A percentile compares a stretch with the other conserved stretches of the same genome.
These are phyloP conservation scores for Calliphora vicina DNA, from an alignment of 1,140 invertebrate species.

Conservation along the genomic window DNA sequence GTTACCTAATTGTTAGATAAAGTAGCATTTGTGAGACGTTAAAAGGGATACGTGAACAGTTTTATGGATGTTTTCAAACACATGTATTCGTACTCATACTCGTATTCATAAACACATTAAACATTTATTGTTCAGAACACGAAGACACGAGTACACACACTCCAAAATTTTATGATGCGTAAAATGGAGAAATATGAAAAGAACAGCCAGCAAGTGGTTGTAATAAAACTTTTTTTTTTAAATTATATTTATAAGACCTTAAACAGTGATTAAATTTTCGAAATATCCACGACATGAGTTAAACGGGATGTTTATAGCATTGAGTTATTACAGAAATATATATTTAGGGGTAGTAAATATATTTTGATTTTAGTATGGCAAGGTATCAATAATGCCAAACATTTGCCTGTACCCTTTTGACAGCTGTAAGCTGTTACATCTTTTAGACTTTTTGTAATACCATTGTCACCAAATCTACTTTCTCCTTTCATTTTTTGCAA, in stretches of 20 bases:
- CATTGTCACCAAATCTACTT: too few species aligned
- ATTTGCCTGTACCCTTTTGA: too few species aligned
- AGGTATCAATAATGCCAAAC: too few species aligned
- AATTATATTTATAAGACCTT: not conserved
- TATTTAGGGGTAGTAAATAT: too few species aligned
- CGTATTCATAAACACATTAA: not conserved
- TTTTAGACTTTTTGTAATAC: too few species aligned
- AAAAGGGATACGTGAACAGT: not conserved
- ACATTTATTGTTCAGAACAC: not conserved
- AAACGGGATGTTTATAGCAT: too few species aligned
- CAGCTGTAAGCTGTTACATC: too few species aligned
- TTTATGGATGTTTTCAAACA: not conserved
- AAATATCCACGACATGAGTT: not conserved
- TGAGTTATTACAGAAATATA: too few species aligned
- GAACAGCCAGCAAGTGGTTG: not conserved
- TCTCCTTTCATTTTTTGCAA: too few species aligned
- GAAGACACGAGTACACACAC: not conserved
- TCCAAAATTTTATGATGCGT: slow-evolving; percentile 3
- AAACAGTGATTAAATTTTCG: not conserved
- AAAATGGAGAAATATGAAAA: not conserved
- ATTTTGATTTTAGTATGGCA: too few species aligned
- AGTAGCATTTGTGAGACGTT: not conserved
- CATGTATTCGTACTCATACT: not conserved
- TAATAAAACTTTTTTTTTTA: not conserved
- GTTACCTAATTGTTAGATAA: slow-evolving; percentile 12